Conservation (phyloP, 2,797 vertebrate species). For the Sphenodon punctatus region DNA sequence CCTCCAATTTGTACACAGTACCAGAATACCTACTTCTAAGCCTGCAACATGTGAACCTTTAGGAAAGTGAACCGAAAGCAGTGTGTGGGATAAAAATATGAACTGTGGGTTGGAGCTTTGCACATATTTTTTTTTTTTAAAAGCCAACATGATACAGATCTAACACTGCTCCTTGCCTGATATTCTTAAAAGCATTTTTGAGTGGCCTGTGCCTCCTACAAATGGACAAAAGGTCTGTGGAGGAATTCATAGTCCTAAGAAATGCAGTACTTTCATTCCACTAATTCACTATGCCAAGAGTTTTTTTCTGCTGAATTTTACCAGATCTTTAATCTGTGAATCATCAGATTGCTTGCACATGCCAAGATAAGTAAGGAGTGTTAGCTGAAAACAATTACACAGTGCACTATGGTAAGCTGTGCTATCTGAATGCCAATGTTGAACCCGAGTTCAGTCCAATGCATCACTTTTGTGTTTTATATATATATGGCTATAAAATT, state of each 20-base stretch:
- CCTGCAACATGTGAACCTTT: too few relatives aligned
- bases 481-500: slow-evolving; percentile 41
- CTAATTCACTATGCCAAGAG: not conserved
- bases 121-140: slow-evolving; percentile 69
- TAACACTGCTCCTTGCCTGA: slow-evolving; percentile 61
- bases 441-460: too few relatives aligned
- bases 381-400: slow-evolving; percentile 25
- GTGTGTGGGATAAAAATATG: too few relatives aligned
- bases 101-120: too few relatives aligned
- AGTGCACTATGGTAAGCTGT: too few relatives aligned
- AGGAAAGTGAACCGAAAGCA: too few relatives aligned
- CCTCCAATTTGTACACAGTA: too few relatives aligned
- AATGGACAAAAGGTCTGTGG: slow-evolving; percentile 50
- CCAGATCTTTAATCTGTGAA: slow-evolving; percentile 45
- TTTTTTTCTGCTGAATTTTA: slow-evolving; percentile 36
- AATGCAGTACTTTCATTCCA: slow-evolving; percentile 48
- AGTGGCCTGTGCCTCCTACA: slow-evolving; percentile 61
- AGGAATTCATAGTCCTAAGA: slow-evolving; percentile 31
- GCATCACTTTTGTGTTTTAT: slow-evolving; percentile 26
- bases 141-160: slow-evolving; percentile 49
- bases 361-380: slow-evolving; percentile 39
- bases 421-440: too few relatives aligned
- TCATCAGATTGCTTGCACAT: slow-evolving; percentile 19
- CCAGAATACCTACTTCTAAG: too few relatives aligned
- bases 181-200: slow-evolving; percentile 52